Percentiles rank a stretch among this genome's conserved stretches.
Evolutionary conservation across 2,797 vertebrate species (phyloP).

Genomic region (Muscicapa comitata): DNA sequence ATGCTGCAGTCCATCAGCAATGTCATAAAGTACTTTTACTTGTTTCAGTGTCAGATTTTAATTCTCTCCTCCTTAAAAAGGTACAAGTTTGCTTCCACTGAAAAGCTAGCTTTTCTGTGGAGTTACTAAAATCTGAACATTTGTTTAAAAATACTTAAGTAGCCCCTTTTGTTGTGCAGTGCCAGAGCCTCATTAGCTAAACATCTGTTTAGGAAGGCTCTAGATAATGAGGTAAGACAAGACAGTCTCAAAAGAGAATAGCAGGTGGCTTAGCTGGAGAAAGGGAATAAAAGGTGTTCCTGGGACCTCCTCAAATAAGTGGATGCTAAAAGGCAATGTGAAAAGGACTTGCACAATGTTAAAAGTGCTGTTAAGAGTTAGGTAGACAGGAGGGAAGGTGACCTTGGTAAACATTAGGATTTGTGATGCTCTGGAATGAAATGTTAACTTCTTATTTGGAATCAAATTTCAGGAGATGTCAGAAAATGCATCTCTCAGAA

Average conservation of each 20-base stretch:
- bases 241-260: background rate
- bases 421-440: background rate
- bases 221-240: background rate
- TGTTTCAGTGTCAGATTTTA: background rate
- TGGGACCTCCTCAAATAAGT: background rate
- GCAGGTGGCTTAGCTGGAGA: background rate
- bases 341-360: background rate
- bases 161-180: background rate
- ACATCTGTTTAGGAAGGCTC: background rate
- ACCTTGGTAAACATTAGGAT: background rate
- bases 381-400: background rate
- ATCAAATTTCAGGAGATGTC: background rate
- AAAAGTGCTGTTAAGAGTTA: background rate
- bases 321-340: background rate
- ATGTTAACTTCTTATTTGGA: background rate
- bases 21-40: background rate
- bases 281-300: background rate
- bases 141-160: background rate
- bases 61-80: background rate
- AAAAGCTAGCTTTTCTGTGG: background rate
- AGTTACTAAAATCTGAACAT: background rate
- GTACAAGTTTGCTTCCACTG: accelerated
- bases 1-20: background rate
- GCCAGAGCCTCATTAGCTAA: background rate
- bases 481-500: background rate